phyloP scores from a whole-genome alignment of 2,797 vertebrate species.

The Carcharodon carcharias region DNA sequence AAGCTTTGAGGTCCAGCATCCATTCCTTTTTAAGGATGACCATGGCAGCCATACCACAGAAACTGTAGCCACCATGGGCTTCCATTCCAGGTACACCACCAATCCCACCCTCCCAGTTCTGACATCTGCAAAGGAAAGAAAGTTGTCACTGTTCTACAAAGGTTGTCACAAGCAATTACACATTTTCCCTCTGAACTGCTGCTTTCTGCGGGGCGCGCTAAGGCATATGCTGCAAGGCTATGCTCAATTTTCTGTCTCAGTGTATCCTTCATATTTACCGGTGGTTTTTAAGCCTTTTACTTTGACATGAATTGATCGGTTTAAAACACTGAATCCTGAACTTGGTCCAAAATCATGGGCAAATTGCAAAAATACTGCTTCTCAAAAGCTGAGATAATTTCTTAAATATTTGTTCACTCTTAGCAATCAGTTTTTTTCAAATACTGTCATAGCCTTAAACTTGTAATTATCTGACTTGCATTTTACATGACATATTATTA shows the following conservation, averaged over 20 bases:
- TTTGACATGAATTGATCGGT: not conserved
- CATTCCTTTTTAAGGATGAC: constrained; percentile 85
- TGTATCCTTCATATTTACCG: not conserved
- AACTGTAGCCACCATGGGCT: constrained; percentile 90
- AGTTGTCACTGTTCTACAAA: not conserved
- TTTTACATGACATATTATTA: not conserved
- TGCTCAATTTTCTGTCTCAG: not conserved
- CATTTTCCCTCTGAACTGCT: not conserved
- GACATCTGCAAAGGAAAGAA: constrained; percentile 65
- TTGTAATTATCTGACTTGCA: not conserved
- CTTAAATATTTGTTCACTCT: not conserved
- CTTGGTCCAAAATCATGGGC: not conserved
- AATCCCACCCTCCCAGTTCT: constrained; percentile 95
- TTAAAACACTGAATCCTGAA: not conserved
- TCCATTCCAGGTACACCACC: constrained; percentile 89
- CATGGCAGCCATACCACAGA: constrained; percentile 84
- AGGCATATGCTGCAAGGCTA: not conserved
- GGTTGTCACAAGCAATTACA: not conserved
- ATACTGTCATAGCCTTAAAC: not conserved
- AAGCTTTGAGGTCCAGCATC: constrained; percentile 78
- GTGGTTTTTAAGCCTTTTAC: not conserved
- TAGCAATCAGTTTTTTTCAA: too few relatives aligned
- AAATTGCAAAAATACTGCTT: not conserved
- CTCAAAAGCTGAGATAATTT: not conserved
- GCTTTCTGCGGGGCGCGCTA: too few relatives aligned